Conservation (phyloP, 2,797 vertebrate species). For the Aulostomus chinensis region DNA sequence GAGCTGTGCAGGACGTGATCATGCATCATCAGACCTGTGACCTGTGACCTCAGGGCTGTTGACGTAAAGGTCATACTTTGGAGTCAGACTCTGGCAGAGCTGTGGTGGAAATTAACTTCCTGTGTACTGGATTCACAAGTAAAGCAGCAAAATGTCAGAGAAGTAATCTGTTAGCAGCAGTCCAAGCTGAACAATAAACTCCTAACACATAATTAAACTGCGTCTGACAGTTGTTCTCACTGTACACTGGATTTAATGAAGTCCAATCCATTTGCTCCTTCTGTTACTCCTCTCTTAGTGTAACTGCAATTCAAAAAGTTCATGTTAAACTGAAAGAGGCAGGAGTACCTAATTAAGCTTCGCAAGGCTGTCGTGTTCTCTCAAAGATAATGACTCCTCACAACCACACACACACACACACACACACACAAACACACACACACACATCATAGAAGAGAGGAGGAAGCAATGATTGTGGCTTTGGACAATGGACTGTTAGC, state of each 20-base stretch:
- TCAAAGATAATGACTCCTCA: conserved; percentile 20
- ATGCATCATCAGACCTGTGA: too few relatives aligned
- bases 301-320: conserved; percentile 15
- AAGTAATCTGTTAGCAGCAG: conserved; percentile 1
- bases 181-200: conserved; percentile 2
- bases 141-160: neutral
- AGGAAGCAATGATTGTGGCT: conserved; percentile 21
- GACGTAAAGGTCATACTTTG: too few relatives aligned
- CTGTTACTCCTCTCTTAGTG: neutral
- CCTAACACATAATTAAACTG: conserved; percentile 10
- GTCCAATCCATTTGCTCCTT: conserved; percentile 9
- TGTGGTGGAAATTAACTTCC: too few relatives aligned
- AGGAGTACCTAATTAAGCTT: conserved; percentile 24
- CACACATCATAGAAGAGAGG: neutral
- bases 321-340: conserved; percentile 15
- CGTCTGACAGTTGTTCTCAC: conserved; percentile 9
- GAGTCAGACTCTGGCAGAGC: too few relatives aligned
- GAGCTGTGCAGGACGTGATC: too few relatives aligned
- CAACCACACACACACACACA: neutral
- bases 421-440: conserved; percentile 4
- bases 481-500: conserved; percentile 11
- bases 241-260: conserved; percentile 16
- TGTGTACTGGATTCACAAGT: conserved; percentile 10
- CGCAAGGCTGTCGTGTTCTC: neutral
- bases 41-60: too few relatives aligned